phyloP scores from a whole-genome alignment of 1,140 invertebrate genomes.

The Metopolophium dirhodum region DNA sequence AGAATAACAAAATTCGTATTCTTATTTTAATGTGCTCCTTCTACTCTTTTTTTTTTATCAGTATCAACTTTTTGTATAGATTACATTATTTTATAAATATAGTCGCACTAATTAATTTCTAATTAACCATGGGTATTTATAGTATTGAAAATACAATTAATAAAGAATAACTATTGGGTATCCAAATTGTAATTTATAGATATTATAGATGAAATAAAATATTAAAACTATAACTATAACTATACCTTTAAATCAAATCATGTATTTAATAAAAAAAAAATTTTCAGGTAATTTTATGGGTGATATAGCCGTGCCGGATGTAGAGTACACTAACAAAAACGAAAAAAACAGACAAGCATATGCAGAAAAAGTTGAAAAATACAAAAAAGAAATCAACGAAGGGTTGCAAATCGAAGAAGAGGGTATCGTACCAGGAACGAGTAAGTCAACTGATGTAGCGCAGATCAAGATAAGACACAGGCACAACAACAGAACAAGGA shows the following conservation, averaged over 20 bases:
- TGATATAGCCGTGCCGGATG: slow-evolving; percentile 60
- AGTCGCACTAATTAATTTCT: background rate
- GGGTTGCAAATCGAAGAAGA: slow-evolving; percentile 83
- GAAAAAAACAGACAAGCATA: slow-evolving; percentile 47
- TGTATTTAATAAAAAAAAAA: background rate
- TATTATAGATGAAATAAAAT: background rate
- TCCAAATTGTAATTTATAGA: background rate
- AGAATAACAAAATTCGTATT: background rate
- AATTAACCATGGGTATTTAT: background rate
- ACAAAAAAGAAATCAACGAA: slow-evolving; percentile 80
- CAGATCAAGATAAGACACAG: slow-evolving; percentile 39
- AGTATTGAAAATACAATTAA: background rate
- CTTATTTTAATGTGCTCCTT: background rate
- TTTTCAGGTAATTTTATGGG: slow-evolving; percentile 60
- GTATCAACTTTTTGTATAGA: background rate
- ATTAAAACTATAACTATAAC: background rate
- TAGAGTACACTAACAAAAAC: slow-evolving; percentile 58
- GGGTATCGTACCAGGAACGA: slow-evolving; percentile 66
- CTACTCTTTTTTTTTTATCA: background rate
- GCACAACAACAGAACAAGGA: slow-evolving; percentile 47
- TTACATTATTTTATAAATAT: background rate
- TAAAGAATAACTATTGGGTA: background rate
- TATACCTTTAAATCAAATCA: background rate
- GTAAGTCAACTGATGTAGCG: slow-evolving; percentile 10
- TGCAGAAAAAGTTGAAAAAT: slow-evolving; percentile 75